Evolutionary conservation across 2,797 vertebrate species (phyloP), one percentile per base, ranked within the genome.

Genomic region (Poeciliopsis turneri): DNA sequence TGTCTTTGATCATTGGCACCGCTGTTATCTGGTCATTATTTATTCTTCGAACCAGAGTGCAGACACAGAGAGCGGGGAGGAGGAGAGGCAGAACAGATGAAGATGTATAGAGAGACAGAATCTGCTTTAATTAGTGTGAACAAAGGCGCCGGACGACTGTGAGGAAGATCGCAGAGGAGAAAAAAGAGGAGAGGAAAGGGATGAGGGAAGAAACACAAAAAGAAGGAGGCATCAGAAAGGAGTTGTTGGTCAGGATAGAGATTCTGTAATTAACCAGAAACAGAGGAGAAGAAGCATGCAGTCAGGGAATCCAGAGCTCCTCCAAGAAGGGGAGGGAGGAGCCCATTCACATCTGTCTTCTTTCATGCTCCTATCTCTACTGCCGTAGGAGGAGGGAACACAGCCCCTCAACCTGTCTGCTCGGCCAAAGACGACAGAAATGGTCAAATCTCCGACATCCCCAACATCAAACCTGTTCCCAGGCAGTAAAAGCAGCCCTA

Each of bases 381-480:
- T 88, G 73, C 86, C 64, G 3, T 86, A 99, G 97, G 98, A 99
- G 93, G 98, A 99, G 94, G 96, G 96, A 90, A 96, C 97, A 72
- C 98, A 99, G 96, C 98, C 98, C 15, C 96, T 99, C 94, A 99
- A 99, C 94, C 96, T 99, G 87, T 99, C 97, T 79, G 97, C 98
- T 85, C 92, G 98, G 92, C 97, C 97, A 88, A 99, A 98, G 96
- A 98, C 96, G 68, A 95, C 95, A 15, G 98, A 98, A 82, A 93
- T 97, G 81, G 92, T 97, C 78, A 98, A 97, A 94, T 97, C 97
- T 83, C 97, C 97, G 0, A 96, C 96, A 28, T 98, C 98, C 81
- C 98, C 98, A 23, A 97, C 97, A 47, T 97, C 97, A 91, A 97
- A 93, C 94, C 92, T 98, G 90, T 98, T 97, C 93, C 92, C 95